These are phyloP conservation scores for Sipha maydis DNA, from an alignment of 2,888 invertebrate genomes.

Conservation along the genomic window DNA sequence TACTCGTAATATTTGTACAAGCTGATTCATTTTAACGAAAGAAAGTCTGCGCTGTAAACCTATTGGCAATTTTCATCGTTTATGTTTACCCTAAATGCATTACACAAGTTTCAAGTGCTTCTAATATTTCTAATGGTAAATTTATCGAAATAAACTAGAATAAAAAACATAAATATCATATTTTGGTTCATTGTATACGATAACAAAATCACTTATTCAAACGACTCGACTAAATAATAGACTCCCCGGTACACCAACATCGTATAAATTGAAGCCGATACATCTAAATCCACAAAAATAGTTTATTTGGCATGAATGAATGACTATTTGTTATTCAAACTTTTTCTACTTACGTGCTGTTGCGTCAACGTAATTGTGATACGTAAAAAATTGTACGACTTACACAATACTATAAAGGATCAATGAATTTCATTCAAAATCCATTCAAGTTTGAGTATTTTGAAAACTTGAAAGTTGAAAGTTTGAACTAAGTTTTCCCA, in stretches of 20 bases:
- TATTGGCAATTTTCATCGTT: background rate
- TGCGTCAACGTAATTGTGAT: background rate
- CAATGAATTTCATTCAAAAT: background rate
- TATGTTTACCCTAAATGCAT: background rate
- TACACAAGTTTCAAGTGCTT: background rate
- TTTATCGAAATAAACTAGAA: background rate
- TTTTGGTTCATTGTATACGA: background rate
- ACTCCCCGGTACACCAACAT: background rate
- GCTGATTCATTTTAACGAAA: background rate
- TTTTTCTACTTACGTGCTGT: background rate
- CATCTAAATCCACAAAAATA: conserved; percentile 27
- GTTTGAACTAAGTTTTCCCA: background rate
- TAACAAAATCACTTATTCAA: conserved; percentile 30
- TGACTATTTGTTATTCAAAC: conserved; percentile 29
- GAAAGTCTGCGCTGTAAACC: background rate
- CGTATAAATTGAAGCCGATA: conserved; percentile 19
- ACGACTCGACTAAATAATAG: conserved; percentile 27
- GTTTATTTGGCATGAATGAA: conserved; percentile 26
- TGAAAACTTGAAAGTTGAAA: background rate
- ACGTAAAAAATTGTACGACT: background rate
- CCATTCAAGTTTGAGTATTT: background rate
- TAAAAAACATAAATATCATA: conserved; percentile 14
- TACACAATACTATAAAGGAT: background rate
- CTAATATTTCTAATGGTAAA: background rate
- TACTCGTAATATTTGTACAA: too few species aligned